Evolutionary conservation across 2,113 vertebrate species (phyloP).

Genomic region (Amblyopsis rosae): DNA sequence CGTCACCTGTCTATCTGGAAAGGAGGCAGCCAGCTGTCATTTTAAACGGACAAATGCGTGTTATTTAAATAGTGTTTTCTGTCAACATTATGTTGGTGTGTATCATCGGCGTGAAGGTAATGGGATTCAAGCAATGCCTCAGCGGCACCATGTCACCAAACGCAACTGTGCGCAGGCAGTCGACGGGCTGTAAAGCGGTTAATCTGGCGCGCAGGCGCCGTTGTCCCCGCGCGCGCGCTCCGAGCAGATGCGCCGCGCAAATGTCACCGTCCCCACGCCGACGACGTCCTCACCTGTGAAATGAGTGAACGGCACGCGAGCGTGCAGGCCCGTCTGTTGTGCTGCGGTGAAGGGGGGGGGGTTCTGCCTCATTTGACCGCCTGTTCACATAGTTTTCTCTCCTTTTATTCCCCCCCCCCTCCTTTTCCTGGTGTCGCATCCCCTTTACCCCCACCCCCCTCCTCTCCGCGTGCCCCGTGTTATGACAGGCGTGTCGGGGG

Average conservation of each 20-base stretch:
- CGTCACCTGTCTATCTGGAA: too few relatives aligned
- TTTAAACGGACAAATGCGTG: too few relatives aligned
- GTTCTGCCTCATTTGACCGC: constrained; percentile 48
- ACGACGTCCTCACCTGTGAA: constrained; percentile 44
- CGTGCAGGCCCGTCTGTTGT: neutral
- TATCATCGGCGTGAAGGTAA: too few relatives aligned
- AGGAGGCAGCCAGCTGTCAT: too few relatives aligned
- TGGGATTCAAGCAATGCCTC: too few relatives aligned
- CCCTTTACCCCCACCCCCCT: neutral
- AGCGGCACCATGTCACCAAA: too few relatives aligned
- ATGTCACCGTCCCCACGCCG: constrained; percentile 10
- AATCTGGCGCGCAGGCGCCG: neutral
- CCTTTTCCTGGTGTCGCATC: neutral
- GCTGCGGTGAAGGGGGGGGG: constrained; percentile 20
- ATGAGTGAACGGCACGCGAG: constrained; percentile 29
- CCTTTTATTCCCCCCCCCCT: constrained; percentile 20
- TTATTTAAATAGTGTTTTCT: too few relatives aligned
- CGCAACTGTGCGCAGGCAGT: too few relatives aligned
- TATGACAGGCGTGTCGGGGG: constrained; percentile 56
- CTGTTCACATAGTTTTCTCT: constrained; percentile 18
- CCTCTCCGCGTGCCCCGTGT: constrained; percentile 33
- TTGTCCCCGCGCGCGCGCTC: neutral
- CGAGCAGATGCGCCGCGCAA: constrained; percentile 1
- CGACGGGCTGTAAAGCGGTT: too few relatives aligned
- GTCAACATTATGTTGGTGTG: too few relatives aligned